Base-by-base conservation (phyloP, 2,797 vertebrate genomes). In the Lithobates pipiens region DNA sequence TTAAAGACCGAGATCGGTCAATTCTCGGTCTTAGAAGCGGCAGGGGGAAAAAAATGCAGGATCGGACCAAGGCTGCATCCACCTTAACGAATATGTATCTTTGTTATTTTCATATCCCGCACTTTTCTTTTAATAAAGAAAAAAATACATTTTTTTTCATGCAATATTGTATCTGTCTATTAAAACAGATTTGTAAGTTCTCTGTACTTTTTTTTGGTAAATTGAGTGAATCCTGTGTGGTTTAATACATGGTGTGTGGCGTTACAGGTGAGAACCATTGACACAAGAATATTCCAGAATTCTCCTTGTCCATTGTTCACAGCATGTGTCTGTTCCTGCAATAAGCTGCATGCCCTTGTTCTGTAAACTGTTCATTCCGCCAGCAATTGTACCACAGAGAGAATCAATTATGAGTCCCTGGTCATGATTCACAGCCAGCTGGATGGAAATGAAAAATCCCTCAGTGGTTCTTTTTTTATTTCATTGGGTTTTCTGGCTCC, bases 381-480 rank as follows among this genome's bases (percentile, higher is more conserved):
- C 39, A 74, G 77, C 27, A 34, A 74, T 16, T n/a, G 15, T 32
- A 74, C 70, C 77, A 72, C 70, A 74, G 70, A 79, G 57, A 74
- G 77, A 80, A 74, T 85, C 84, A 85, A 85, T 80, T 80, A 76
- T 21, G 71, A 76, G 42, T 68, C 73, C 23, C 61, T 69, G 77
- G 44, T 76, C 44, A 76, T 80, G 77, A 76, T 61, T 85, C 84
- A 69, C 77, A 39, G 25, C 63, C 61, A 68, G 70, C 27, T 65
- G 44, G 21, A 34, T 9, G 65, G 36, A 67, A 39, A 36, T 77
- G 10, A n/a, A 79, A 44, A 21, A 65, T 85, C 57, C 29, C 50
- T 36, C n/a, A 10, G 57, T 80, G 76, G 27, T 46, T 50, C 32
- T 7, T 54, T 36, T 63, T 78, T 78, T 36, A 42, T 57, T 84